A percentile compares a stretch with the other conserved stretches of the same genome.
Evolutionary conservation across 2,888 invertebrate genomes (phyloP).

Genomic region (Adelphocoris suturalis): DNA sequence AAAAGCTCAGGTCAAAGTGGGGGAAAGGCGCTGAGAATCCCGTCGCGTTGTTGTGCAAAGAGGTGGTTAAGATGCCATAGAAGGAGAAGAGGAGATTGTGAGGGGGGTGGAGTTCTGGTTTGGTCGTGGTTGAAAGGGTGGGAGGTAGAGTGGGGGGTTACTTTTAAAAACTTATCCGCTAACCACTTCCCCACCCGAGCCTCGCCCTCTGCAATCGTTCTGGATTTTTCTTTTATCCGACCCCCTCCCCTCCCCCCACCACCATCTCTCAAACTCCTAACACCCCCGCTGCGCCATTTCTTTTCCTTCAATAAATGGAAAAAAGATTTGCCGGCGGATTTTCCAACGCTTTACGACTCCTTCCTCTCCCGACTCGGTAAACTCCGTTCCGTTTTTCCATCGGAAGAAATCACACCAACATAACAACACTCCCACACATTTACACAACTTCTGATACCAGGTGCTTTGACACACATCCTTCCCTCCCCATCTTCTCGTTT

Average conservation of each 20-base stretch:
- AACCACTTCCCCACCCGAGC: neutral
- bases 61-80: neutral
- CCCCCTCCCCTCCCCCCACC: neutral
- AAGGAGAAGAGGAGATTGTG: too few species aligned
- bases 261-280: neutral
- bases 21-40: slow-evolving; percentile 55
- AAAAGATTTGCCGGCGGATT: slow-evolving; percentile 71
- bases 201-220: neutral
- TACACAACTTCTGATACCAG: too few species aligned
- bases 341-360: slow-evolving; percentile 19
- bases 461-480: too few species aligned
- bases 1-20: neutral
- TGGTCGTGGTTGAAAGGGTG: too few species aligned
- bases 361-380: slow-evolving; percentile 12
- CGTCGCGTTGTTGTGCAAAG: slow-evolving; percentile 54
- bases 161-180: slow-evolving; percentile 72
- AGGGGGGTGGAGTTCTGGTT: too few species aligned
- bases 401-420: neutral
- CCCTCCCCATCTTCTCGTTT: too few species aligned
- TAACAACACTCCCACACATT: too few species aligned
- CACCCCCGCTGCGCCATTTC: neutral
- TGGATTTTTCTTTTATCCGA: slow-evolving; percentile 1
- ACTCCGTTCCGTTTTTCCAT: slow-evolving; percentile 2
- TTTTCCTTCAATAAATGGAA: slow-evolving; percentile 68
- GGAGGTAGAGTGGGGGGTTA: slow-evolving; percentile 47